phyloP scores from a whole-genome alignment of 2,797 vertebrate genomes.

The Miichthys miiuy region DNA sequence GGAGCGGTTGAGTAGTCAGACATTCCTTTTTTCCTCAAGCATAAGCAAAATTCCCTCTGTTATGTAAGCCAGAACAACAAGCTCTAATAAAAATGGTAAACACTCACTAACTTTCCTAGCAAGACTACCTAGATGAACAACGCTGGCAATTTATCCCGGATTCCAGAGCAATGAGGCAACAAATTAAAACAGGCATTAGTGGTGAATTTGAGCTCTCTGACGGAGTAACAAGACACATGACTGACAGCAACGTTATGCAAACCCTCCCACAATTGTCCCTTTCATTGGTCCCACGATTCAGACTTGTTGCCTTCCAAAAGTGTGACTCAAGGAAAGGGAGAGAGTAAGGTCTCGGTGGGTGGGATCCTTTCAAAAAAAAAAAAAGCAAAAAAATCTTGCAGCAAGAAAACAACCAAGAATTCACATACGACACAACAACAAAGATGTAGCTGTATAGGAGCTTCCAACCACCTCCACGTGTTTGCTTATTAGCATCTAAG shows the following conservation, averaged over 20 bases:
- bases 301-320: slow-evolving; percentile 60
- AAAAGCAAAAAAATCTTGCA: neutral
- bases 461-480: slow-evolving; percentile 57
- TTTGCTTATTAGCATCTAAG: slow-evolving; percentile 57
- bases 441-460: slow-evolving; percentile 26
- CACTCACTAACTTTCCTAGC: slow-evolving; percentile 26
- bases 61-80: slow-evolving; percentile 51
- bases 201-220: slow-evolving; percentile 73
- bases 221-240: slow-evolving; percentile 76
- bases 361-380: slow-evolving; percentile 48
- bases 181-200: slow-evolving; percentile 77
- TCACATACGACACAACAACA: slow-evolving; percentile 16
- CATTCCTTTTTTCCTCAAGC: slow-evolving; percentile 24
- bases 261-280: slow-evolving; percentile 77
- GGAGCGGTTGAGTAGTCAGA: neutral
- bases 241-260: slow-evolving; percentile 75
- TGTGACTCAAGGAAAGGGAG: slow-evolving; percentile 59
- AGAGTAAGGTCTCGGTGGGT: slow-evolving; percentile 55
- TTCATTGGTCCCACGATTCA: slow-evolving; percentile 71
- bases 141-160: slow-evolving; percentile 59
- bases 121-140: slow-evolving; percentile 51
- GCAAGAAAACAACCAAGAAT: slow-evolving; percentile 29
- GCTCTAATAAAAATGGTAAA: slow-evolving; percentile 51
- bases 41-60: slow-evolving; percentile 20
- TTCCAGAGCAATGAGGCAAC: slow-evolving; percentile 80